phyloP scores from a whole-genome alignment of 2,797 vertebrate species.

The Gephyroberyx darwinii region DNA sequence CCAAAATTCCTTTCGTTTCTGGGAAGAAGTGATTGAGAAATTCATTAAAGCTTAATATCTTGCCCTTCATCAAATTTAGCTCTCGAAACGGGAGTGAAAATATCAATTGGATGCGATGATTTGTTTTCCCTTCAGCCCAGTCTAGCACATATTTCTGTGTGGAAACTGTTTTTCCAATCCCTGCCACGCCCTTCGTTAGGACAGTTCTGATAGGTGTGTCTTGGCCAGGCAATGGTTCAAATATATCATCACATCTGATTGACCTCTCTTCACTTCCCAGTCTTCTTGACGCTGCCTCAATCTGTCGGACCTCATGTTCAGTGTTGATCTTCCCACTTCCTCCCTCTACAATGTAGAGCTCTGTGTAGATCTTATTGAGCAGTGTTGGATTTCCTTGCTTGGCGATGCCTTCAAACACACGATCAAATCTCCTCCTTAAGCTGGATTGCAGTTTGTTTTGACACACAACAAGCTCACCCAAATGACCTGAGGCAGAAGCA shows the following conservation, averaged over 20 bases:
- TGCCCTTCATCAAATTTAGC: constrained; percentile 9
- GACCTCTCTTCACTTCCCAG: too few species aligned
- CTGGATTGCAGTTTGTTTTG: constrained; percentile 2
- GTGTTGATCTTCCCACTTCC: background rate
- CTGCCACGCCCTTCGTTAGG: background rate
- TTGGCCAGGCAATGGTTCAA: too few species aligned
- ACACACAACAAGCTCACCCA: background rate
- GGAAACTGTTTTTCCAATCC: too few species aligned
- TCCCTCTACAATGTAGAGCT: too few species aligned
- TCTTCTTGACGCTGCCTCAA: background rate
- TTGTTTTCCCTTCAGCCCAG: constrained; percentile 4
- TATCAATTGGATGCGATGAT: background rate
- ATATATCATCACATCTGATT: too few species aligned
- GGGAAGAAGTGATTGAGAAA: too few species aligned
- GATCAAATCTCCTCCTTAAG: constrained; percentile 1
- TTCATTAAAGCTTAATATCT: too few species aligned
- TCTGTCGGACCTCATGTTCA: constrained; percentile 12
- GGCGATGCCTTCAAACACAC: constrained; percentile 13
- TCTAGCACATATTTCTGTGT: background rate
- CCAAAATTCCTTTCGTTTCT: background rate
- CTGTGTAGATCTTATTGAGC: constrained; percentile 10
- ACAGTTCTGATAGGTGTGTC: background rate
- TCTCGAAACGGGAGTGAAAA: constrained; percentile 9
- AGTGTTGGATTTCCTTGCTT: constrained; percentile 14
- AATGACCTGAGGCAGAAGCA: background rate